phyloP scores from a whole-genome alignment of 1,140 invertebrate genomes.

The Penaeus indicus region DNA sequence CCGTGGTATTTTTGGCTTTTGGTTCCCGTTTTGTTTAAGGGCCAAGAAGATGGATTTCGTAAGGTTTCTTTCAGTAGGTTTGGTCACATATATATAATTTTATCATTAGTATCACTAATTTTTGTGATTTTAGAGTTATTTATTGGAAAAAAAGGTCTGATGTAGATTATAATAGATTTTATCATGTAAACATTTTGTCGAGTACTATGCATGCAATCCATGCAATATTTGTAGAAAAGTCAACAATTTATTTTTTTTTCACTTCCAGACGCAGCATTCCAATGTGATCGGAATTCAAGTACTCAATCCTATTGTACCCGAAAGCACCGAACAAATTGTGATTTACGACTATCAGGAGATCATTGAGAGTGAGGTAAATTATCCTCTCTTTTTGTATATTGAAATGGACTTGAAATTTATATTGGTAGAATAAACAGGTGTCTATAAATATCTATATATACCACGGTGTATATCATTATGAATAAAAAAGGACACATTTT shows the following conservation, averaged over 20 bases:
- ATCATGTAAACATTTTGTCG: too few species aligned
- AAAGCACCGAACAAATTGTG: conserved; percentile 84
- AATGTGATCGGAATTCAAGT: conserved; percentile 70
- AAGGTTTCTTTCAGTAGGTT: too few species aligned
- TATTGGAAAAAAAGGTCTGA: too few species aligned
- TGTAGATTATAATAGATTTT: too few species aligned
- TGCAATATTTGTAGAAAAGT: too few species aligned
- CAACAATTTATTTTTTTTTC: conserved; percentile 30
- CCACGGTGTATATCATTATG: neutral
- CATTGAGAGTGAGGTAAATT: conserved; percentile 44
- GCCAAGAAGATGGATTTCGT: too few species aligned
- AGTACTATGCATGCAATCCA: too few species aligned
- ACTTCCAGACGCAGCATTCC: conserved; percentile 66
- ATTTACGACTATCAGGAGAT: conserved; percentile 77
- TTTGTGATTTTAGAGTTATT: too few species aligned
- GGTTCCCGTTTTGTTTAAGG: neutral
- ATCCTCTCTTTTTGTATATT: neutral
- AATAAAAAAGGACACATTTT: neutral
- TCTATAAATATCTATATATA: neutral
- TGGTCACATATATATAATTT: too few species aligned
- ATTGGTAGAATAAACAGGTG: neutral
- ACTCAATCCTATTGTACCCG: conserved; percentile 88
- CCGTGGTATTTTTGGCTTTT: neutral
- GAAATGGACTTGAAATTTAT: neutral
- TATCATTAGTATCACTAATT: too few species aligned